A percentile compares a stretch with the other conserved stretches of the same genome.
These are phyloP conservation scores for Synergus itoensis DNA, from an alignment of 2,888 invertebrate genomes.

Conservation along the genomic window DNA sequence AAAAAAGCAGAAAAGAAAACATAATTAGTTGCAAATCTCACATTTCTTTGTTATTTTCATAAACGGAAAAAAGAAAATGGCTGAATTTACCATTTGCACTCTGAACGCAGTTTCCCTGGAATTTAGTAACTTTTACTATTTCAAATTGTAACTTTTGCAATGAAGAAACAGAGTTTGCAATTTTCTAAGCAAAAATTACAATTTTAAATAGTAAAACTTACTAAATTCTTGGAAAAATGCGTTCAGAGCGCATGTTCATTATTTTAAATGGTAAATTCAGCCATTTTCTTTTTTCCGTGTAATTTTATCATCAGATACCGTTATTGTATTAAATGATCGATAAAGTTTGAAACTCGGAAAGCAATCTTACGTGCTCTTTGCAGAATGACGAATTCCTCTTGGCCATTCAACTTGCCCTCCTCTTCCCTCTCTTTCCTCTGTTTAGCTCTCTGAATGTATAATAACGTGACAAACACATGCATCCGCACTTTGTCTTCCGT, in stretches of 20 bases:
- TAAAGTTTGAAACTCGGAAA: constrained; percentile 8
- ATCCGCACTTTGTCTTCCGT: constrained; percentile 52
- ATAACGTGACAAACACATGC: constrained; percentile 56
- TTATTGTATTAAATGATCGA: background rate
- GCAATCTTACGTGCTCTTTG: constrained; percentile 38
- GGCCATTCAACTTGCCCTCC: constrained; percentile 58
- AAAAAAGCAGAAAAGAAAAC: background rate
- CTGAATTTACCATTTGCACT: too few relatives aligned
- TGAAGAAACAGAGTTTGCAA: too few relatives aligned
- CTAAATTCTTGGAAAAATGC: too few relatives aligned
- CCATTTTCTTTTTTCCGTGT: too few relatives aligned
- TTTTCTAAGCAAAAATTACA: too few relatives aligned
- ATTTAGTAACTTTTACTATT: too few relatives aligned
- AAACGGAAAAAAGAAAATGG: too few relatives aligned
- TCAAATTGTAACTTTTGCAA: too few relatives aligned
- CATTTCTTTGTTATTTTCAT: background rate
- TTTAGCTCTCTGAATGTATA: constrained; percentile 55
- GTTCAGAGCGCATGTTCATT: too few relatives aligned
- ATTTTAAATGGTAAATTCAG: too few relatives aligned
- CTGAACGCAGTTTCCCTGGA: too few relatives aligned
- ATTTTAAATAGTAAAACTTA: too few relatives aligned
- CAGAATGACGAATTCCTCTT: constrained; percentile 65
- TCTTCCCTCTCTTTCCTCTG: constrained; percentile 49
- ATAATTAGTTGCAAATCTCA: background rate
- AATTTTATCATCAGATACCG: constrained; percentile 6